These are phyloP conservation scores for Morelia viridis DNA, from an alignment of 2,797 vertebrate species.

Conservation along the genomic window DNA sequence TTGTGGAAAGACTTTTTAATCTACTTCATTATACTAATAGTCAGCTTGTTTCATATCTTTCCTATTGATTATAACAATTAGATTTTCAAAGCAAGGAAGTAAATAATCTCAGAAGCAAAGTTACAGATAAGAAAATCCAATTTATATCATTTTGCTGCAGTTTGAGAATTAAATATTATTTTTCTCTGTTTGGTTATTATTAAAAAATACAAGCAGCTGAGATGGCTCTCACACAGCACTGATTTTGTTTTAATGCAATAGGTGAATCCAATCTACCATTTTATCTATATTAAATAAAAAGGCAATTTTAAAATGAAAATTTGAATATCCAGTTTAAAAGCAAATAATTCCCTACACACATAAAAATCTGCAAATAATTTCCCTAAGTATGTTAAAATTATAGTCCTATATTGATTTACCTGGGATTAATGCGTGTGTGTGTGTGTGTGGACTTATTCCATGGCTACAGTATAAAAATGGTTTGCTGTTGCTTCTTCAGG, in stretches of 20 bases:
- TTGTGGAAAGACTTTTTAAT: too few species aligned
- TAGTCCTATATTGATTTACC: not conserved
- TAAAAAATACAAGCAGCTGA: not conserved
- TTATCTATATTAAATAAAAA: not conserved
- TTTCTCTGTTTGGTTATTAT: not conserved
- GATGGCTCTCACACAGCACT: not conserved
- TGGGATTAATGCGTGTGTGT: not conserved
- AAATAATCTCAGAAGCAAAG: not conserved
- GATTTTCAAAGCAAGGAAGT: not conserved
- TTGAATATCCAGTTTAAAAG: not conserved
- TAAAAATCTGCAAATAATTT: not conserved
- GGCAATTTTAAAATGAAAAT: not conserved
- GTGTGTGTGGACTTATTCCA: not conserved
- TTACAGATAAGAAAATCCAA: not conserved
- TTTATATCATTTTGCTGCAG: not conserved
- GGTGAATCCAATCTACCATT: not conserved
- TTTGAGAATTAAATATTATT: not conserved
- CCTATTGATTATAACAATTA: not conserved
- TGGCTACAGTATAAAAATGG: not conserved
- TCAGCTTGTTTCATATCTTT: not conserved
- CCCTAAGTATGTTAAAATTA: not conserved
- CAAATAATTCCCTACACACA: not conserved
- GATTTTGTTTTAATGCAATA: not conserved
- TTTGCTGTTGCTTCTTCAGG: not conserved
- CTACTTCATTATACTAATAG: not conserved